A percentile compares a stretch with the other conserved stretches of the same genome.
These are phyloP conservation scores for Morone saxatilis DNA, from an alignment of 2,113 vertebrate species.

Conservation along the genomic window DNA sequence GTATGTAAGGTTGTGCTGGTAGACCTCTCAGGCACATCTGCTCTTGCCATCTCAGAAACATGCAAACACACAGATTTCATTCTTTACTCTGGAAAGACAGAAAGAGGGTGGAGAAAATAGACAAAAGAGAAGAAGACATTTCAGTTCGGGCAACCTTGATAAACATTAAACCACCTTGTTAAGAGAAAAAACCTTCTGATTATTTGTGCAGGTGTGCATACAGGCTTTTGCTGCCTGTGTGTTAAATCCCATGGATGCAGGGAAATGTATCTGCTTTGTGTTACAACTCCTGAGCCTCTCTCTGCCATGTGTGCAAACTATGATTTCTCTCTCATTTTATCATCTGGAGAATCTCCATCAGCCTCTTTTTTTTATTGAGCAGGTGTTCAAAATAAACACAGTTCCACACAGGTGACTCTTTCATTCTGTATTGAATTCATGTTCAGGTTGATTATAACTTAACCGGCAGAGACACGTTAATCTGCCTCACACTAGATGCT, in stretches of 20 bases:
- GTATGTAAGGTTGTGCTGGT: slow-evolving; percentile 12
- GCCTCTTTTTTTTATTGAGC: slow-evolving; percentile 16
- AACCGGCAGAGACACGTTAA: slow-evolving; percentile 22
- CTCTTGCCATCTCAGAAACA: slow-evolving; percentile 26
- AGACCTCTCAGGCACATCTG: slow-evolving; percentile 43
- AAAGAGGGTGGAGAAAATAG: not conserved
- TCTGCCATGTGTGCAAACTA: not conserved
- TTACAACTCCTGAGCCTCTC: not conserved
- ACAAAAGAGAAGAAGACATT: not conserved
- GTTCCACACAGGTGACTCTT: not conserved
- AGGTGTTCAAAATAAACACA: slow-evolving; percentile 36
- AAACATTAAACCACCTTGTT: not conserved
- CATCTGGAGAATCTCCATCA: slow-evolving; percentile 15
- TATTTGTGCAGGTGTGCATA: not conserved
- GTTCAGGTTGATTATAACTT: not conserved
- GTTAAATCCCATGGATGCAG: not conserved
- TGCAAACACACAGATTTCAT: slow-evolving; percentile 6
- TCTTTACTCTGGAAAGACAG: slow-evolving; percentile 3
- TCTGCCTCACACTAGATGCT: not conserved
- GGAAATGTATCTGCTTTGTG: not conserved
- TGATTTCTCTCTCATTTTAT: not conserved
- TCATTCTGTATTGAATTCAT: not conserved
- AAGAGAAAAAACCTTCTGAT: not conserved
- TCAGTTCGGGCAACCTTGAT: not conserved
- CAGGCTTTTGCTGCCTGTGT: not conserved